Percentiles rank a stretch among this genome's conserved stretches.
These are phyloP conservation scores for Dendrolimus pini DNA, from an alignment of 2,888 invertebrate genomes.

Conservation along the genomic window DNA sequence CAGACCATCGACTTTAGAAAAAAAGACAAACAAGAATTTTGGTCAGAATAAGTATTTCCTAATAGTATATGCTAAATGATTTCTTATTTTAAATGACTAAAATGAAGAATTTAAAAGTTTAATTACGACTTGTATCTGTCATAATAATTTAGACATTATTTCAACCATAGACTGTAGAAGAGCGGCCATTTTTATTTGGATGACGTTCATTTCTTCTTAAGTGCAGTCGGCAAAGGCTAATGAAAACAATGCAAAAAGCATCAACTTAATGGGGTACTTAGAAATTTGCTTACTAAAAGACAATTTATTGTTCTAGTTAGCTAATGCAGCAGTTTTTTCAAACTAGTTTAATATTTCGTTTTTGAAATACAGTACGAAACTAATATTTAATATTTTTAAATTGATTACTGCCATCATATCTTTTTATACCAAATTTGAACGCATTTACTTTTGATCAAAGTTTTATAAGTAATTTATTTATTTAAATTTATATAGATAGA, in stretches of 20 bases:
- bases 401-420: not conserved
- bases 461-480: constrained; percentile 21
- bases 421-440: constrained; percentile 44
- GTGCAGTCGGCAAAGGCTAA: not conserved
- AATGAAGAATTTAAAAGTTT: no score
- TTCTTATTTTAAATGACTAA: no score
- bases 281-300: not conserved
- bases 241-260: not conserved
- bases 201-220: not conserved
- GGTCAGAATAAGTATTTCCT: no score
- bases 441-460: constrained; percentile 38
- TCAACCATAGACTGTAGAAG: no score
- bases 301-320: not conserved
- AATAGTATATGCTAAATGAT: no score
- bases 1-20: no score
- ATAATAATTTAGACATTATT: no score
- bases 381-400: not conserved
- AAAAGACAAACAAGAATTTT: no score
- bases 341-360: not conserved
- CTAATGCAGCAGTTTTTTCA: not conserved
- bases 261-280: not conserved
- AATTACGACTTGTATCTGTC: no score
- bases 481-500: constrained; percentile 19
- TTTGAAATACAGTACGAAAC: no score
- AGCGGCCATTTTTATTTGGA: no score